These are phyloP conservation scores for Lasiurus cinereus DNA, from an alignment of 2,113 vertebrate species.

Conservation along the genomic window DNA sequence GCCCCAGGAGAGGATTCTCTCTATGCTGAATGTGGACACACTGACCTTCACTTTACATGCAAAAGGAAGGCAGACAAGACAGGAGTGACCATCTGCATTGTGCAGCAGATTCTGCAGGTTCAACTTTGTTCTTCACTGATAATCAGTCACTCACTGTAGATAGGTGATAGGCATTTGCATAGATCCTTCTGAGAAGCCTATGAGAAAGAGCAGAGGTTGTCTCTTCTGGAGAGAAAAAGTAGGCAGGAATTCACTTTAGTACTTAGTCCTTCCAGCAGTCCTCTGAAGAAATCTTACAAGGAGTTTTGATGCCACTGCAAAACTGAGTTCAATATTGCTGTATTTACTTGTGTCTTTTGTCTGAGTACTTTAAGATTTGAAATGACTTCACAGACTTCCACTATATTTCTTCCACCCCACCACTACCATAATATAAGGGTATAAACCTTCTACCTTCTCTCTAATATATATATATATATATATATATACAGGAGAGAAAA, in stretches of 20 bases:
- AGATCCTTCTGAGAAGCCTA: neutral
- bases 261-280: neutral
- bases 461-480: neutral
- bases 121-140: no score
- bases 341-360: constrained; percentile 44
- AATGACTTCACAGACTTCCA: constrained; percentile 46
- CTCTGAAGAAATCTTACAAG: neutral
- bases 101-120: neutral
- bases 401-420: neutral
- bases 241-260: neutral
- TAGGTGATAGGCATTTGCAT: neutral
- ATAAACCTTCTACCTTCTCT: neutral
- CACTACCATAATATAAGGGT: neutral
- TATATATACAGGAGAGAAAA: constrained; percentile 58
- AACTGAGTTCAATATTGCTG: neutral
- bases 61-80: neutral
- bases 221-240: neutral
- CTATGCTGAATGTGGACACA: neutral
- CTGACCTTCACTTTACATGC: neutral
- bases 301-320: neutral
- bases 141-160: neutral
- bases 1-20: neutral
- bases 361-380: constrained; percentile 43
- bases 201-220: neutral
- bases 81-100: neutral